Percentiles rank a stretch among this genome's conserved stretches.
Conservation (phyloP, 2,113 vertebrate genomes). For the Empidonax traillii region DNA sequence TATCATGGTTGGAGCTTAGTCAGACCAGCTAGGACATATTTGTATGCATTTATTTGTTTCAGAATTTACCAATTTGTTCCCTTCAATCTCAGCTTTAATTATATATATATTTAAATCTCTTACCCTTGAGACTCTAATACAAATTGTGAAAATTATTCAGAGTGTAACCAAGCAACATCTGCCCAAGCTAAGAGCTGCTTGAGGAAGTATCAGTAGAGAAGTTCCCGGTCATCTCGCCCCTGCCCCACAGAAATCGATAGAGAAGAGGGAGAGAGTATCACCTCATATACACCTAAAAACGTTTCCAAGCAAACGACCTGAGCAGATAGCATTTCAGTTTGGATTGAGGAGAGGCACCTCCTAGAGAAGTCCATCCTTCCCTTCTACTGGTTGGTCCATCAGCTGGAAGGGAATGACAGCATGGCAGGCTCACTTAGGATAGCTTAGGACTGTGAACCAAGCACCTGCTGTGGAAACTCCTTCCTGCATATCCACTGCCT, state of each 20-base stretch:
- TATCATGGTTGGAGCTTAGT: neutral
- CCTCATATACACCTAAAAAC: fast-evolving
- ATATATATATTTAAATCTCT: neutral
- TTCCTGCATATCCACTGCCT: neutral
- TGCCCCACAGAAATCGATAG: neutral
- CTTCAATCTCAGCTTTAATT: neutral
- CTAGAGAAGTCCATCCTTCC: neutral
- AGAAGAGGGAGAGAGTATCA: neutral
- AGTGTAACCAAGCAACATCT: neutral
- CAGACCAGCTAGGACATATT: neutral
- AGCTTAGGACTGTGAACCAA: neutral
- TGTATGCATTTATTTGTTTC: neutral
- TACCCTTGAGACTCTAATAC: neutral
- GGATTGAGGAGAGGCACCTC: neutral
- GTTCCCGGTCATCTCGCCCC: fast-evolving
- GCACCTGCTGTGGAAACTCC: neutral
- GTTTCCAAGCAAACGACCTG: neutral
- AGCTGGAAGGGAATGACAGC: neutral
- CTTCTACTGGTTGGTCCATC: neutral
- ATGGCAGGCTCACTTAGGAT: neutral
- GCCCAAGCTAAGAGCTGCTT: neutral
- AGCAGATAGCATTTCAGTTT: neutral
- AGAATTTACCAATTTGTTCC: neutral
- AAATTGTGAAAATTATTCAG: neutral
- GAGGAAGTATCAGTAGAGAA: neutral